Evolutionary conservation across 2,888 invertebrate genomes (phyloP), one percentile per base, ranked within the genome.

Genomic region (Cristatella mucedo): DNA sequence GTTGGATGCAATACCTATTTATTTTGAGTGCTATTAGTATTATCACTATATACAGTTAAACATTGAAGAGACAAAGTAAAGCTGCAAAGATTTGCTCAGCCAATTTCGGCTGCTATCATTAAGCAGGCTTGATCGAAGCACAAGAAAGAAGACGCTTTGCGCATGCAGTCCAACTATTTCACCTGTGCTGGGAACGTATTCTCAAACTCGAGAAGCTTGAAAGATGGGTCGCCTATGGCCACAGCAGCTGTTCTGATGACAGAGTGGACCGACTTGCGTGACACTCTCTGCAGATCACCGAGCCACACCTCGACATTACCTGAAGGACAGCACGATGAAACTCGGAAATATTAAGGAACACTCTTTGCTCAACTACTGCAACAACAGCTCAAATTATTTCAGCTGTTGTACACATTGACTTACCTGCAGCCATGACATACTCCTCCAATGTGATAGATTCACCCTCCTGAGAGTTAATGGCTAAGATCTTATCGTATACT

Each of bases 101-200:
- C n/a, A n/a, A n/a, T n/a, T n/a, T n/a, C n/a, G n/a, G n/a, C n/a
- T n/a, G n/a, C 16, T 32, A 15, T 33, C 6, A 7, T 36, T 13
- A 29, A 5, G n/a, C 5, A 6, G n/a, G n/a, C 19, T 13, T n/a
- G 11, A 2, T 7, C 15, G 29, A 32, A 26, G n/a, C 7, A 29
- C 19, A n/a, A 20, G 41, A 33, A 33, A 33, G 2, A 2, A 38
- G 13, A 4, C 21, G 2, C 13, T 13, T n/a, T n/a, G n/a, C n/a
- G n/a, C n/a, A 40, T 2, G 11, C 11, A n/a, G 26, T 26, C n/a
- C 11, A 26, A 11, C 21, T 57, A 51, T 31, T 29, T 36, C n/a
- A 82, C 80, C 73, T 93, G 91, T 1, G 91, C 86, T 2, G 91
- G 87, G 75, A 84, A 85, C 69, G 83, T 84, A 53, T 87, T 85